Evolutionary conservation across 1,140 invertebrate genomes (phyloP), one percentile per base, ranked within the genome.

Genomic region (Octopus sinensis): DNA sequence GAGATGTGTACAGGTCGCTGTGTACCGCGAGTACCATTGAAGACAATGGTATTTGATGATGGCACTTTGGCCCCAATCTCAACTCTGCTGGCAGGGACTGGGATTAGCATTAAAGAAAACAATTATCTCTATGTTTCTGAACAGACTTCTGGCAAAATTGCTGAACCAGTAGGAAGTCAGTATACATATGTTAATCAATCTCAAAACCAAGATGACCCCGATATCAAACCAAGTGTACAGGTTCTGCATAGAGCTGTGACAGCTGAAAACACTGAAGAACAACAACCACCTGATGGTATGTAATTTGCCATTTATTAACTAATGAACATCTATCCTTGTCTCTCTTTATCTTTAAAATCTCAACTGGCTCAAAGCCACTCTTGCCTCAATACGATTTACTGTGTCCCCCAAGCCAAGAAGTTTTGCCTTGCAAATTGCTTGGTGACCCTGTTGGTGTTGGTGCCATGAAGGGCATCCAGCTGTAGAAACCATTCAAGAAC

Each of bases 1-100:
- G 86, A 85, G 43, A 82, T 85, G n/a, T 90, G 89, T 80, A 88
- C 88, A n/a, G 87, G 87, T 10, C 86, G 89, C 62, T 90, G 89
- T 82, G 76, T 85, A 43, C 84, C 85, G 13, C 82, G 85, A 17
- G 80, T 82, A n/a, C 84, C 86, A 7, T 73, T 75, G 73, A 79
- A 77, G 53, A 79, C 77, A 52, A 54, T 56, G 76, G 76, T 77
- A 51, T 77, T 77, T 77, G 76, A 77, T 51, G 76, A 77, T 77
- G 76, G 76, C 17, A 17, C 81, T 4, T 52, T 76, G 53, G 13
- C 82, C 10, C 80, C 80, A 12, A 54, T 78, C 53, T 54, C 68
- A n/a, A n/a, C 68, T 73, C 13, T 73, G 9, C 68, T 73, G 30
- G 68, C 68, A 73, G 68, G 68, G 30, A 73, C 68, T 73, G 68